Conservation (phyloP, 1,140 invertebrate species). For the Drosophila mayri region DNA sequence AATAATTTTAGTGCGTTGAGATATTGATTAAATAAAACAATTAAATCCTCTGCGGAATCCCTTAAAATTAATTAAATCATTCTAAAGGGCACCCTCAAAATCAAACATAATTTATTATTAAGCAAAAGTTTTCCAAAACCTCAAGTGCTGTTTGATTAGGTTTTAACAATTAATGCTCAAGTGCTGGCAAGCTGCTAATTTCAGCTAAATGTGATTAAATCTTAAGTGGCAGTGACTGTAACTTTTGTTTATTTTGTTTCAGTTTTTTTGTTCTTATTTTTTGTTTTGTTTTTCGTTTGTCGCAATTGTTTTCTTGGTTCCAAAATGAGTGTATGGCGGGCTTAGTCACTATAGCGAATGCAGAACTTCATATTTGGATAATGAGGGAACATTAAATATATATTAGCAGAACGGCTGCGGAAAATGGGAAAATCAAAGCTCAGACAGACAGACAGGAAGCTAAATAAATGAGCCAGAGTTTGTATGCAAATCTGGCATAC, state of each 20-base stretch:
- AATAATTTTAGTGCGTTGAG: too few species aligned
- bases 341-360: slow-evolving; percentile 6
- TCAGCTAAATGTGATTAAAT: slow-evolving; percentile 33
- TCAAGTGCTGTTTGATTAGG: slow-evolving; percentile 27
- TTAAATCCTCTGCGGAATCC: too few species aligned
- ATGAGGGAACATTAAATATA: slow-evolving; percentile 2
- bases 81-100: not conserved
- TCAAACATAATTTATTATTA: slow-evolving; percentile 10
- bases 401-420: not conserved
- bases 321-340: not conserved
- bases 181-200: slow-evolving; percentile 31
- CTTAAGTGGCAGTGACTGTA: slow-evolving; percentile 33
- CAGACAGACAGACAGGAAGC: slow-evolving; percentile 68
- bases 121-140: slow-evolving; percentile 12
- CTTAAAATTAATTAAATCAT: not conserved
- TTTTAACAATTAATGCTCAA: slow-evolving; percentile 28
- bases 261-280: not conserved
- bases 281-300: not conserved
- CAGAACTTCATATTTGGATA: not conserved
- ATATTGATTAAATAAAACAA: too few species aligned
- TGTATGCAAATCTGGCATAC: slow-evolving; percentile 66
- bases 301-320: slow-evolving; percentile 26
- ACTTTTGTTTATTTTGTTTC: slow-evolving; percentile 13
- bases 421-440: slow-evolving; percentile 1
- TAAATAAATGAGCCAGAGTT: slow-evolving; percentile 65